Evolutionary conservation across 2,888 invertebrate genomes (phyloP), one percentile per base, ranked within the genome.

Genomic region (Dasypogon diadema): DNA sequence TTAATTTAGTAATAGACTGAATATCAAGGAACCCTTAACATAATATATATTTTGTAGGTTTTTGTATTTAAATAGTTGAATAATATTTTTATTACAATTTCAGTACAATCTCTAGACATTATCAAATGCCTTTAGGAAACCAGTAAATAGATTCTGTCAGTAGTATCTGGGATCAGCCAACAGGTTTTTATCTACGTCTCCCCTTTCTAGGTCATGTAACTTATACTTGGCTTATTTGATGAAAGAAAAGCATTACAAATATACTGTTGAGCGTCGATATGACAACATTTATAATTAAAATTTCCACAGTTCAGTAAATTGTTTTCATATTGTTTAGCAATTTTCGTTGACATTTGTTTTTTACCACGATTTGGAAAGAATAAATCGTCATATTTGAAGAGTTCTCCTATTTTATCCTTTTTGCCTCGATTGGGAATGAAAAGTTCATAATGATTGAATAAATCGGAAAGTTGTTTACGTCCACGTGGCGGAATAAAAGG

Each of bases 381-480:
- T 76, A 85, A 81, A 82, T 85, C 85, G 78, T 85, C 83, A 80
- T 85, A 83, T 81, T 85, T 85, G 77, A 85, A 84, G 74, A 85
- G 81, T 80, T 85, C 85, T 81, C 81, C 83, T 79, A 85, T 82
- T 80, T 82, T 82, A 80, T 85, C 85, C 30, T 83, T 85, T 78
- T 81, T 83, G 73, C 86, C 86, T 79, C 86, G 86, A 82, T 85
- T 83, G 37, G 86, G 86, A 14, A 85, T 82, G 80, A 86, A 86
- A 18, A 83, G 80, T 72, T 86, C 86, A 74, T 82, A 81, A 56
- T 82, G 83, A 54, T 82, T 79, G 75, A 83, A 68, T 63, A 85
- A 78, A 37, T 80, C 81, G 30, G 83, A 82, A 77, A 81, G 79
- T 56, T 83, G 82, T 75, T 86, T 86, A 30, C 85, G 83, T 24